Conservation (phyloP, 2,797 vertebrate genomes). For the Nannoperca obscura region DNA sequence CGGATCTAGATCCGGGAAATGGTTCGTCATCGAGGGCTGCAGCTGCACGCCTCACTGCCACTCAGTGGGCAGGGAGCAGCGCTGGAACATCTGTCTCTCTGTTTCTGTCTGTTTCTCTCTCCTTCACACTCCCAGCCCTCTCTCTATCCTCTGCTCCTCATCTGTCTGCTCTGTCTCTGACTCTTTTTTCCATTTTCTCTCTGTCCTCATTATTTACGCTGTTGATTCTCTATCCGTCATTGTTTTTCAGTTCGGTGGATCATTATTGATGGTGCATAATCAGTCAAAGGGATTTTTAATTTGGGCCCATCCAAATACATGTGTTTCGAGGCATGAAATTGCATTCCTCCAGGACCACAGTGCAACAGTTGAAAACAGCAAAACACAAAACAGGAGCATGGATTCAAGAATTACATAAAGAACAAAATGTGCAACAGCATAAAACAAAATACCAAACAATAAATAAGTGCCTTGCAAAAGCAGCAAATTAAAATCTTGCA, state of each 20-base stretch:
- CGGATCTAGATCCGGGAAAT: conserved; percentile 66
- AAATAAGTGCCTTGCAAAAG: background rate
- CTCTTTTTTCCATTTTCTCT: conserved; percentile 8
- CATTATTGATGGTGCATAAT: background rate
- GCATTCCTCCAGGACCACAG: background rate
- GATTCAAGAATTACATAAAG: background rate
- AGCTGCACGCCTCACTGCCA: conserved; percentile 59
- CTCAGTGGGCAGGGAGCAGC: conserved; percentile 43
- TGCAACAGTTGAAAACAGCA: background rate
- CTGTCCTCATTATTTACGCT: background rate
- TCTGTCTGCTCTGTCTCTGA: conserved; percentile 10
- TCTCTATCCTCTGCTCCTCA: conserved; percentile 32
- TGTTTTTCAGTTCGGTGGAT: background rate
- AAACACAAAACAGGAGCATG: background rate
- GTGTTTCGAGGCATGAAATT: background rate
- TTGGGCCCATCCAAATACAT: background rate
- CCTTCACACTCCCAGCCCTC: conserved; percentile 21
- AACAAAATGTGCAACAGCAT: background rate
- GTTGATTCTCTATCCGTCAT: background rate
- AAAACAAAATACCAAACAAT: background rate
- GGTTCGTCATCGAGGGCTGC: conserved; percentile 63
- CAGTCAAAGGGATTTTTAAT: background rate
- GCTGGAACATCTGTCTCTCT: conserved; percentile 61
- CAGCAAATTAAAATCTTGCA: background rate
- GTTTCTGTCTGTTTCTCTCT: conserved; percentile 34